A percentile compares a stretch with the other conserved stretches of the same genome.
Evolutionary conservation across 2,113 vertebrate genomes (phyloP).

Genomic region (Sturnira hondurensis): DNA sequence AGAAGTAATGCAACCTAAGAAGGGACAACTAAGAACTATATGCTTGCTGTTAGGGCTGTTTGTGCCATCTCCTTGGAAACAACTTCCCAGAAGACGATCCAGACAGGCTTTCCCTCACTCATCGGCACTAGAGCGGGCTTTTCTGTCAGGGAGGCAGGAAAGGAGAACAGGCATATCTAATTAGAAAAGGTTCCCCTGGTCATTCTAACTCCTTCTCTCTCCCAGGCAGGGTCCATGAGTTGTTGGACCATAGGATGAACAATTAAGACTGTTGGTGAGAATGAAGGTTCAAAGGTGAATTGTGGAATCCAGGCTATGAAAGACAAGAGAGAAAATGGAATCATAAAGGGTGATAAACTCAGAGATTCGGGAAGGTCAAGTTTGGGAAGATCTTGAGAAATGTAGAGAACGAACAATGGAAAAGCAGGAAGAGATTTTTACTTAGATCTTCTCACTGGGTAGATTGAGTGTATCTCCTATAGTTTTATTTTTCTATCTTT

Average conservation of each 20-base stretch:
- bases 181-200: background rate
- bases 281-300: background rate
- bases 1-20: background rate
- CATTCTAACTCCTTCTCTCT: background rate
- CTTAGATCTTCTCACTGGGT: background rate
- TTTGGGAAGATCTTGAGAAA: background rate
- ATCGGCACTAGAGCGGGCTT: background rate
- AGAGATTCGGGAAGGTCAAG: background rate
- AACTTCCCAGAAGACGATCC: background rate
- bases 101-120: background rate
- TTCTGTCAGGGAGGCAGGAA: background rate
- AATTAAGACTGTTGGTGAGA: background rate
- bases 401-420: background rate
- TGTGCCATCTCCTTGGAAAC: background rate
- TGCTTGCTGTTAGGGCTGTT: background rate
- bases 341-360: background rate
- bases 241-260: background rate
- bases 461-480: no score
- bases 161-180: fast-evolving
- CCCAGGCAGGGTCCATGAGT: background rate
- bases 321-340: background rate
- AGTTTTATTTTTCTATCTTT: background rate
- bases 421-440: background rate
- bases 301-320: background rate
- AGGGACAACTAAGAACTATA: background rate